A percentile compares a stretch with the other conserved stretches of the same genome.
Conservation (phyloP, 2,113 vertebrate species). For the Andinoacara biseriatus region DNA sequence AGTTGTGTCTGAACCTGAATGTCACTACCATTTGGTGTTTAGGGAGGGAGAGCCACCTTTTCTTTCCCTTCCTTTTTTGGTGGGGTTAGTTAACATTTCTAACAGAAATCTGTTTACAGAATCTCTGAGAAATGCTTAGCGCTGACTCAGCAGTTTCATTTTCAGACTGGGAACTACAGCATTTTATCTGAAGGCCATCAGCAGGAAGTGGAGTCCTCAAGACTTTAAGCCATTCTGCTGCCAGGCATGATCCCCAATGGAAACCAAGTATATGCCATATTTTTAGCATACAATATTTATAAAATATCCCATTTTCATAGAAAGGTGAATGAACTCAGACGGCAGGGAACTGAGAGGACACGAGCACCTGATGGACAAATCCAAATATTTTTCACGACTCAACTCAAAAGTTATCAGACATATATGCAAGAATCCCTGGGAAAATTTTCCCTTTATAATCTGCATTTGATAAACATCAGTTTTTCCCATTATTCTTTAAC, state of each 20-base stretch:
- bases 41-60: background rate
- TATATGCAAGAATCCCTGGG: too few species aligned
- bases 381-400: background rate
- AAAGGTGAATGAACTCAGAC: background rate
- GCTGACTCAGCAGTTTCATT: background rate
- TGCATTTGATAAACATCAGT: background rate
- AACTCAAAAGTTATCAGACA: too few species aligned
- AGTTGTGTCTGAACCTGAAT: background rate
- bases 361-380: too few species aligned
- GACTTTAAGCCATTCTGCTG: background rate
- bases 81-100: too few species aligned
- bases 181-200: background rate
- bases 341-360: too few species aligned
- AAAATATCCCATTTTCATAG: background rate
- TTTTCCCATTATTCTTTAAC: too few species aligned
- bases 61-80: too few species aligned
- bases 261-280: background rate
- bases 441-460: too few species aligned
- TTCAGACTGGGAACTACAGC: background rate
- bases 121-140: background rate
- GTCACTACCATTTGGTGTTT: background rate
- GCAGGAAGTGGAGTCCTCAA: background rate
- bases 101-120: background rate
- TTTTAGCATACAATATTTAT: fast-evolving
- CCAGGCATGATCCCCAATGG: too few species aligned